Base-by-base conservation (phyloP, 2,888 invertebrate genomes). In the Ochlodes sylvanus region DNA sequence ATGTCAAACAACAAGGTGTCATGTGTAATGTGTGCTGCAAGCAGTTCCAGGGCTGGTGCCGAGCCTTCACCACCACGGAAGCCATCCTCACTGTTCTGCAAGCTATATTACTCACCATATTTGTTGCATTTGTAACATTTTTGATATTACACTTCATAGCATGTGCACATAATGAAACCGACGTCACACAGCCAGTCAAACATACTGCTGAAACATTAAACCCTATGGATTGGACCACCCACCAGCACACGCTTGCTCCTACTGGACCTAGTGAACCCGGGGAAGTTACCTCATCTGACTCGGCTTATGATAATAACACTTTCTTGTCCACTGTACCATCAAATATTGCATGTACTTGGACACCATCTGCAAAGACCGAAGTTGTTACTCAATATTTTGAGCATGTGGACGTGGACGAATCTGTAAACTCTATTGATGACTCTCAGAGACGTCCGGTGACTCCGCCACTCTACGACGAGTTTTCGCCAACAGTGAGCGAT, bases 51-150 rank as follows among this genome's bases (percentile, higher is more conserved):
- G 86, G 86, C 61, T 92, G 92, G 92, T 84, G 84, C 76, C 81
- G 78, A 72, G 84, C 92, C 1, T 92, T 92, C 75, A 92, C 92
- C 2, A 78, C 72, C 63, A 81, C 79, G 0, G 92, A 92, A 72
- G 69, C 75, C 3, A 67, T 79, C 1, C 78, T 92, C n/a, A 72
- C 82, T 0, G 27, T 83, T 10, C 47, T 89, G 34, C 84, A 88
- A 72, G 80, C 76, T 19, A 14, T 84, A 5, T 77, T 92, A 2
- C 72, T 92, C 9, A 70, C 82, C 6, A 38, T 84, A 14, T 77
- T 89, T 21, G 70, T 89, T 42, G 75, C 72, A 0, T 81, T 86
- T 68, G 69, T 90, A 1, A 73, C 83, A 12, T 90, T 90, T 74
- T 70, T 89, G 50, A 78, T 85, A 64, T 71, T 90, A 21, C 92